Evolutionary conservation across 2,888 invertebrate species (phyloP), one percentile per base, ranked within the genome.

Genomic region (Agonopterix subpropinquella): DNA sequence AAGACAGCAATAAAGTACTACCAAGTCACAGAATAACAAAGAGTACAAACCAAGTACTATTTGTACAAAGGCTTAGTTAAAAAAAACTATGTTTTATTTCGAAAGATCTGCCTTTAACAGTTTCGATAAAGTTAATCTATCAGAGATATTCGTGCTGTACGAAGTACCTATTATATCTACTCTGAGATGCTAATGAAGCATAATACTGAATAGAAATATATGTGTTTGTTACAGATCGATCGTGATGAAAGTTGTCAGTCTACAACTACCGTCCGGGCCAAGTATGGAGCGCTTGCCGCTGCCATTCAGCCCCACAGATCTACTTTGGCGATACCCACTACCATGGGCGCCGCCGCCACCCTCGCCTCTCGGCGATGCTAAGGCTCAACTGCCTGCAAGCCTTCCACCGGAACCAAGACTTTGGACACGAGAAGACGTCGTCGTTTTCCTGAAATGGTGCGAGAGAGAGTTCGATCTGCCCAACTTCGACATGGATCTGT

Each of bases 391-490:
- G 64, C 97, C 97, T 35, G 91, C 92, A 41, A 93, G 92, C 61
- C 89, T 96, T 81, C 95, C 96, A 42, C 92, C 94, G 65, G 97
- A 98, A 89, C 97, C 97, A 8, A 91, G 97, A 65, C 84, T 95
- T 45, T 98, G 97, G 97, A 93, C 94, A 50, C 91, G 97, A 60
- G 97, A 97, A 61, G 97, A 97, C 75, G 97, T 97, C 13, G 90
- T 92, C 44, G 91, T 94, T 48, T 98, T 97, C 80, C 87, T 98
- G 46, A 93, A 95, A 71, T 97, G 97, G 94, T 96, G 96, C 60
- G 96, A 97, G 80, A 90, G 95, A 58, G 96, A 97, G 84, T 97
- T 96, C 77, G 97, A 97, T 80, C 88, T 97, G 60, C 96, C 96
- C 47, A 93, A 94, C 64, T 95, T 98, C 73, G 96, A 97, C 73